Base-by-base conservation (phyloP, 2,888 invertebrate species). In the Spodoptera exigua region DNA sequence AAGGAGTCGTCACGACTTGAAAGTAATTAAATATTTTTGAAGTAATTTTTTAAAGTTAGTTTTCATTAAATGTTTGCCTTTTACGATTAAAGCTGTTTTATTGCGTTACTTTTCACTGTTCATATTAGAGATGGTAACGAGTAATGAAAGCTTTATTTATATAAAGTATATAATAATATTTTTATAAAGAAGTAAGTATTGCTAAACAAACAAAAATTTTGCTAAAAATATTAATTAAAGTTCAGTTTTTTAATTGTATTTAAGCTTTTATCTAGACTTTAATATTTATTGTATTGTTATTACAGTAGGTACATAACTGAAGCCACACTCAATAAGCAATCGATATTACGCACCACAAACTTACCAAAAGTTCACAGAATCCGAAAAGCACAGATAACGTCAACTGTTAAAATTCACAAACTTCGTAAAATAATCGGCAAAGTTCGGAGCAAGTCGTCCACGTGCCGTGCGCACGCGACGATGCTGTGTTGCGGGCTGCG, bases 401-500 rank as follows among this genome's bases (percentile, higher is more conserved):
- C 18, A 79, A 73, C 70, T 37, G 47, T 46, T 51, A 44, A 64
- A 65, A 51, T 60, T 78, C 76, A 78, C 76, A 73, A 77, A 78
- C 67, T 73, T 60, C 39, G 64, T 37, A 32, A 12, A 47, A 48
- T 32, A 27, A 7, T 55, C 48, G 69, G 53, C 36, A 34, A 60
- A 60, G 41, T 70, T 63, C 54, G 61, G 46, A 44, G 61, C 70
- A 48, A 35, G 36, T 57, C 61, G 56, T 35, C 37, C 75, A 65
- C 76, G 75, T 74, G 72, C 60, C 52, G 67, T 64, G 70, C 61
- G 41, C 78, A 68, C 78, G 78, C 75, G 73, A 49, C 63, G 64
- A 59, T 68, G 84, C 82, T 86, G 87, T 88, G 84, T 76, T 82
- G 81, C 67, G 65, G 66, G 54, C 57, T 69, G 68, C 75, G 75